Base-by-base conservation (phyloP, 2,888 invertebrate species). In the Atethmia centrago region DNA sequence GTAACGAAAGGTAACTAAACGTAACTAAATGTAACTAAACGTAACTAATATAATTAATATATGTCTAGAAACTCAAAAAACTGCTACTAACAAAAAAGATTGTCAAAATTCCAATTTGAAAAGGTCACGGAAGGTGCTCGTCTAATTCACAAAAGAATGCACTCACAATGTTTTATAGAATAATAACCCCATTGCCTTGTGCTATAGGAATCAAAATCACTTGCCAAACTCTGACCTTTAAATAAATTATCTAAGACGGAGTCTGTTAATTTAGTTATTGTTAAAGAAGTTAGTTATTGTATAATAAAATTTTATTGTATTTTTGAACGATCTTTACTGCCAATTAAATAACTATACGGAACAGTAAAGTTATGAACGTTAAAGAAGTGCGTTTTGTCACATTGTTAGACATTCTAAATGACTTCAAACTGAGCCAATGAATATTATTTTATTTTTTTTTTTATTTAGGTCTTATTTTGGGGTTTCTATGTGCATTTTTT, bases 111-210 rank as follows among this genome's bases (percentile, higher is more conserved):
- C 14, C 5, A 25, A 9, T 58, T 72, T 53, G 16, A n/a, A 80
- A 58, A 77, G 51, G 21, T 74, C 62, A 63, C 31, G 21, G 40
- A 40, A 51, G 28, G 45, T 58, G 16, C 0, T 10, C n/a, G 40
- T 49, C 40, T 49, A 9, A 53, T 80, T 63, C 16, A 53, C 1
- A 53, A 64, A 64, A 53, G 51, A 80, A 73, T 64, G 16, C 14
- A 53, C 8, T 0, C 1, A n/a, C 3, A 2, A 0, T 21, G 1
- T 36, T 25, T 8, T 14, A 45, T 25, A 7, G 8, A 72, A 80
- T 28, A 45, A 71, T 16, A 72, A 28, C 49, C 64, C 16, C 14
- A 64, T 59, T 58, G 21, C 14, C 4, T n/a, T 40, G 21, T 25
- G 0, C 0, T 0, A 28, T 51, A 63, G 36, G 74, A 58, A 72